Base-by-base conservation (phyloP, 2,797 vertebrate species). In the Simalia tracyae region DNA sequence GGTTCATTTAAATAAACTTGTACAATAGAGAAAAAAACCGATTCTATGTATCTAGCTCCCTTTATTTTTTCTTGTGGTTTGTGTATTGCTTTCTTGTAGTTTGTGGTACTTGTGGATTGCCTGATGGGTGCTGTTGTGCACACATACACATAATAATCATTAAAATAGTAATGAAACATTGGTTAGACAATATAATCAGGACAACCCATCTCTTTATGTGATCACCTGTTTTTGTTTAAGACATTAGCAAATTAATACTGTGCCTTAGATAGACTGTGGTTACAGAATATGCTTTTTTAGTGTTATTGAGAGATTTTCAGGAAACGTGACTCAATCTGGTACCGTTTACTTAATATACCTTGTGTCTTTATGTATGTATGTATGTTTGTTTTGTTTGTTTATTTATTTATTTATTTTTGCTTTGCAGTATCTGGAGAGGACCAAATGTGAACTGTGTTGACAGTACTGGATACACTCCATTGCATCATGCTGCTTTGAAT, bases 401-500 rank as follows among this genome's bases (percentile, higher is more conserved):
- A 3, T 42, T 81, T 81, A 81, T 63, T 90, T 72, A 12, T 68
- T 36, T 88, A 28, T 84, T 94, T 95, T 93, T 95, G 88, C 93
- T 94, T 88, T 93, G 76, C 97, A 99, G 99, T 96, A 99, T 99
- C 97, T 99, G 99, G 99, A 98, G 99, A 96, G 99, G 98, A 91
- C 99, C 99, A 36, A 99, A 99, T 93, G 99, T 99, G 98, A 99
- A 99, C 96, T 99, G 99, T 91, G 99, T 99, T 95, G 99, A 99
- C 98, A 99, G 98, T 96, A 99, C 99, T 93, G 99, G 99, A 96
- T 99, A 99, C 95, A 99, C 99, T 1, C 99, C 99, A 1, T 98
- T 99, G 92, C 99, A 99, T 96, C 99, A 99, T 28, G 99, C 99
- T 11, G 98, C 99, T 94, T 91, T 99, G 42, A 99, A 99, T 17